Conservation (phyloP, 2,113 vertebrate genomes). For the Mugil cephalus region DNA sequence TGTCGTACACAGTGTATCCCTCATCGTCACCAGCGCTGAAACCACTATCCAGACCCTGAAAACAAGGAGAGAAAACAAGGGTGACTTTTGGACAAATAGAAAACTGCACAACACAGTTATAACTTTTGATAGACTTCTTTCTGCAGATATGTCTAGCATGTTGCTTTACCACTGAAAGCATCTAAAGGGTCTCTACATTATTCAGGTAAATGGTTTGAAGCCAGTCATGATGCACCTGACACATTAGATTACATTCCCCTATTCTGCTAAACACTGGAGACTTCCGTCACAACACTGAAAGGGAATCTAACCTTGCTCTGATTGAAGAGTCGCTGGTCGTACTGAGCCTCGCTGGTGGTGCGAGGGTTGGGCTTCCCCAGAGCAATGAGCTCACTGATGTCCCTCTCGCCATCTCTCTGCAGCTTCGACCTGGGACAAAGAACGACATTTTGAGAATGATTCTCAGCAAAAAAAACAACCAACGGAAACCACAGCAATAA, state of each 20-base stretch:
- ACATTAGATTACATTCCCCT: no score
- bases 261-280: background rate
- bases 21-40: constrained; percentile 97
- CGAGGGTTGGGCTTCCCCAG: constrained; percentile 94
- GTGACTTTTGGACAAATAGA: no score
- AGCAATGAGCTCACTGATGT: constrained; percentile 97
- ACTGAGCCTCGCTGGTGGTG: constrained; percentile 90
- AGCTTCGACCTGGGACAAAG: constrained; percentile 89
- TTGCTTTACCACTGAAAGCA: no score
- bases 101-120: no score
- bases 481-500: background rate
- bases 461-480: background rate
- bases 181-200: no score
- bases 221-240: no score
- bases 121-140: no score
- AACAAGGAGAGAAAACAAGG: background rate
- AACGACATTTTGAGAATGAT: background rate
- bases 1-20: constrained; percentile 95
- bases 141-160: no score
- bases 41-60: constrained; percentile 97
- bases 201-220: no score
- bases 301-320: constrained; percentile 95
- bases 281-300: no score
- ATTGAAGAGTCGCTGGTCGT: constrained; percentile 97
- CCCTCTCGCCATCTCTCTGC: constrained; percentile 96